These are phyloP conservation scores for Peromyscus maniculatus DNA, from an alignment of 2,113 vertebrate genomes.

Conservation along the genomic window DNA sequence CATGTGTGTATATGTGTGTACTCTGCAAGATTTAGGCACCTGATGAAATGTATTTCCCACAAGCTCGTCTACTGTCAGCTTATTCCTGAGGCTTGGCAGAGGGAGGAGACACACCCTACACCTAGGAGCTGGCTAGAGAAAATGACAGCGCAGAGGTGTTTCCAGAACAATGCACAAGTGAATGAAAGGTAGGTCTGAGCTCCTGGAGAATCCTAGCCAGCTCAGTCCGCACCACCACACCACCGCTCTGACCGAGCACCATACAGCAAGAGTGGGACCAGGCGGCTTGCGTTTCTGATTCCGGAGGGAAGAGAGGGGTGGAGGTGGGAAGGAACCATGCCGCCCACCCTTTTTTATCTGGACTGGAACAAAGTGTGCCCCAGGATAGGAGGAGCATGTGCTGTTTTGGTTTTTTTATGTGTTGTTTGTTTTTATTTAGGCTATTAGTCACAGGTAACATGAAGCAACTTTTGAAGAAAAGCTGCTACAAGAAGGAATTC, in stretches of 20 bases:
- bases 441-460: constrained; percentile 67
- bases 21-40: not conserved
- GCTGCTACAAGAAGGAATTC: not conserved
- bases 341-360: not conserved
- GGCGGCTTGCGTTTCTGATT: not conserved
- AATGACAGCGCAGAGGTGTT: not conserved
- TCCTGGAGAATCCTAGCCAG: not conserved
- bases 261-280: not conserved
- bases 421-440: constrained; percentile 58
- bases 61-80: not conserved
- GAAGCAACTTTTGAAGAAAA: constrained; percentile 34
- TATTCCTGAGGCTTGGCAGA: not conserved
- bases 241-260: not conserved
- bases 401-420: not conserved
- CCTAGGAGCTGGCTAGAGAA: not conserved
- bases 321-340: not conserved
- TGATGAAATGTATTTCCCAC: not conserved
- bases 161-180: not conserved
- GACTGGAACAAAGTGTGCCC: not conserved
- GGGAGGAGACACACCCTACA: not conserved
- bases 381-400: not conserved
- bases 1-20: not conserved
- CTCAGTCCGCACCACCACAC: not conserved
- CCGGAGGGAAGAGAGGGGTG: not conserved
- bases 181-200: not conserved